These are phyloP conservation scores for Sialis fuliginosa DNA, from an alignment of 2,888 invertebrate species.

Conservation along the genomic window DNA sequence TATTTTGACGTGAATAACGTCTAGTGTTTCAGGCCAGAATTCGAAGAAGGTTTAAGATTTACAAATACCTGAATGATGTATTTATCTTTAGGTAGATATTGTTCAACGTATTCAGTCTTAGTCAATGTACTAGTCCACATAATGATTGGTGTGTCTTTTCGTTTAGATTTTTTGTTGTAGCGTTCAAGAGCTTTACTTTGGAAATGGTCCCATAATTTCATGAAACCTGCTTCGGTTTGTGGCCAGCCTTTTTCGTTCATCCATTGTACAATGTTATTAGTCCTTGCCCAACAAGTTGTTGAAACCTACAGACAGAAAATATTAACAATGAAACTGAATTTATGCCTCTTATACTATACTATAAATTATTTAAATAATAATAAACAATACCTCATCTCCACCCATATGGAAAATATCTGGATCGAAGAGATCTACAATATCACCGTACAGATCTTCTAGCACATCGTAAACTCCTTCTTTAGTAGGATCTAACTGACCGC, in stretches of 20 bases:
- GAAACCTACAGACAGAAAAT: slow-evolving; percentile 16
- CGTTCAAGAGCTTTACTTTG: slow-evolving; percentile 46
- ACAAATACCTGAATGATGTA: slow-evolving; percentile 55
- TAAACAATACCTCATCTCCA: slow-evolving; percentile 54
- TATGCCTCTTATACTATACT: not conserved
- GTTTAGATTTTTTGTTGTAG: slow-evolving; percentile 30
- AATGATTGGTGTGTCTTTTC: slow-evolving; percentile 41
- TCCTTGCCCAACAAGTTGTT: slow-evolving; percentile 59
- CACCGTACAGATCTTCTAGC: slow-evolving; percentile 50
- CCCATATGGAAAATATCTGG: slow-evolving; percentile 79
- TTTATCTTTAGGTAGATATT: slow-evolving; percentile 48
- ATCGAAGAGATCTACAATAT: slow-evolving; percentile 52
- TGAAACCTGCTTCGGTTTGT: slow-evolving; percentile 29
- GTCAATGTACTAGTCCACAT: slow-evolving; percentile 74
- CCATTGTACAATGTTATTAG: slow-evolving; percentile 45
- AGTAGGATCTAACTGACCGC: slow-evolving; percentile 66
- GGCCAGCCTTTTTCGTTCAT: slow-evolving; percentile 47
- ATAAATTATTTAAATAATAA: not conserved
- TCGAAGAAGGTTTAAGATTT: not conserved
- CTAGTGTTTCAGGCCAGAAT: not conserved
- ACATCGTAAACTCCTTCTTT: slow-evolving; percentile 49
- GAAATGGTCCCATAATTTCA: slow-evolving; percentile 58
- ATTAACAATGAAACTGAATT: not conserved
- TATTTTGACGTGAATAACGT: not conserved
- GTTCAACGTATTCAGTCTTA: slow-evolving; percentile 39